Percentiles rank a stretch among this genome's conserved stretches.
These are phyloP conservation scores for Lasioglossum zephyrum DNA, from an alignment of 2,888 invertebrate genomes.

Conservation along the genomic window DNA sequence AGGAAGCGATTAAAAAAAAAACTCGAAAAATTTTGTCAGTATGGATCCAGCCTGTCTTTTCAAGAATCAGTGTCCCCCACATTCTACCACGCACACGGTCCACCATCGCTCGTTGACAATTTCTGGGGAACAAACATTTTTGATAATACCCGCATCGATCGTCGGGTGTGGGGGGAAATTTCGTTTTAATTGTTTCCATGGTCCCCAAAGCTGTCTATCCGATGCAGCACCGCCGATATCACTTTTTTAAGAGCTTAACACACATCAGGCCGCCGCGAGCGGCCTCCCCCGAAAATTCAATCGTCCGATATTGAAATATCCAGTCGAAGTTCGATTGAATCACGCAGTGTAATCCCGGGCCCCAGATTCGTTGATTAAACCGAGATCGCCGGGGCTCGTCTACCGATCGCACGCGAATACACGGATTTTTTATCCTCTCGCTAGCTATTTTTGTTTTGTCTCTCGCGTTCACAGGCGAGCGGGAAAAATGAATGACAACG, in stretches of 20 bases:
- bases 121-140: neutral
- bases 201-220: slow-evolving; percentile 2
- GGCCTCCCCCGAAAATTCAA: slow-evolving; percentile 34
- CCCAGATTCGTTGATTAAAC: slow-evolving; percentile 45
- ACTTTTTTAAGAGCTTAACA: slow-evolving; percentile 43
- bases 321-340: slow-evolving; percentile 44
- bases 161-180: neutral
- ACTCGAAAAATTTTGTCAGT: neutral
- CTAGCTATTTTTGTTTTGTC: neutral
- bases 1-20: neutral
- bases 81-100: neutral
- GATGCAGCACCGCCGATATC: slow-evolving; percentile 26
- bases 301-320: slow-evolving; percentile 51
- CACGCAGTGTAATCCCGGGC: slow-evolving; percentile 12
- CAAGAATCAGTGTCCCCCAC: neutral
- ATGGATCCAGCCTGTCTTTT: neutral
- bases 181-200: neutral
- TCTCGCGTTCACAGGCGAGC: neutral
- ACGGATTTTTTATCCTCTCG: neutral
- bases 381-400: slow-evolving; percentile 2
- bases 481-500: neutral
- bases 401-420: neutral
- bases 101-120: neutral
- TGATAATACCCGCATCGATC: neutral
- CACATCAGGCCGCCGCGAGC: neutral